Percentiles rank a stretch among this genome's conserved stretches.
phyloP scores from a whole-genome alignment of 2,888 invertebrate species.

The Habrosyne pyritoides region DNA sequence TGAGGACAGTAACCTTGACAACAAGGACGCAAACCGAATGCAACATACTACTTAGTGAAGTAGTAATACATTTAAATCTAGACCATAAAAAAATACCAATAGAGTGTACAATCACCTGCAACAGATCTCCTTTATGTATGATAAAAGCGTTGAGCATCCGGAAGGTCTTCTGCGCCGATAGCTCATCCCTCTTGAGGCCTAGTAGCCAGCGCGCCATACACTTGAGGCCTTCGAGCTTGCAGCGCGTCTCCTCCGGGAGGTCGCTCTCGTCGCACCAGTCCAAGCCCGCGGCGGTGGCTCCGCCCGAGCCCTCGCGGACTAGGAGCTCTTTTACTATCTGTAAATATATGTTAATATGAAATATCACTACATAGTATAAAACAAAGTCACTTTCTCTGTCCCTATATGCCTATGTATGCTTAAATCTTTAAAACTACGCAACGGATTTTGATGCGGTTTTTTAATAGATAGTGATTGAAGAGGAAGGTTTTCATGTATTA shows the following conservation, averaged over 20 bases:
- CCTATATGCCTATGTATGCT: too few relatives aligned
- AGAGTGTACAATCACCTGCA: conserved; percentile 71
- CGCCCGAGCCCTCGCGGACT: conserved; percentile 89
- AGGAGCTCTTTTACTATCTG: conserved; percentile 97
- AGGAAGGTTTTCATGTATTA: too few relatives aligned
- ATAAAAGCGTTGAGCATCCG: conserved; percentile 97
- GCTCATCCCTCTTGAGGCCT: conserved; percentile 93
- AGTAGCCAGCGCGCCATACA: conserved; percentile 98
- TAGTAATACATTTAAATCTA: too few relatives aligned
- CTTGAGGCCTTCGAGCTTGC: conserved; percentile 97
- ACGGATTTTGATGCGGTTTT: too few relatives aligned
- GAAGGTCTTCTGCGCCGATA: conserved; percentile 96
- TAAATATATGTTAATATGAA: background rate
- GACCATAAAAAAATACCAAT: too few relatives aligned
- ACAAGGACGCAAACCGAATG: too few relatives aligned
- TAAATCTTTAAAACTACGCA: too few relatives aligned
- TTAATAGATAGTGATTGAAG: too few relatives aligned
- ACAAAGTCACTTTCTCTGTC: too few relatives aligned
- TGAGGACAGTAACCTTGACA: too few relatives aligned
- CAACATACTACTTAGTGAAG: too few relatives aligned
- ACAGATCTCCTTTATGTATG: conserved; percentile 94
- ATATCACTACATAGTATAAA: too few relatives aligned
- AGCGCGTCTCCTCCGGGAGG: conserved; percentile 94
- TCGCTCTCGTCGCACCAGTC: conserved; percentile 94
- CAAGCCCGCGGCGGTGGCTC: conserved; percentile 77